Evolutionary conservation across 1,140 invertebrate genomes (phyloP).

Genomic region (Calycopis cecrops): DNA sequence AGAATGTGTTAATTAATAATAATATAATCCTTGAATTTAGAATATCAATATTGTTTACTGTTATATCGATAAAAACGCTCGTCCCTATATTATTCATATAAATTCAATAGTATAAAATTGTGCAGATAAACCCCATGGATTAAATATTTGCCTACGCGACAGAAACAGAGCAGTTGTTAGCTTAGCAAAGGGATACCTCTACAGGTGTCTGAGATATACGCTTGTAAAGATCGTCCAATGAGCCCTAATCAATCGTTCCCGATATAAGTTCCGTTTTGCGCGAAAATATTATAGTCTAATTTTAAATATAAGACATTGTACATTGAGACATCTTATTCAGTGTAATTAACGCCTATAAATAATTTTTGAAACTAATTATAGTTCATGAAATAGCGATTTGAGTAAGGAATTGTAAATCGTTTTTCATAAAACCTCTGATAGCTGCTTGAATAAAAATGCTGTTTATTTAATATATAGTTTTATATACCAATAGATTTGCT

Average conservation of each 20-base stretch:
- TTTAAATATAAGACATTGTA: slow-evolving; percentile 39
- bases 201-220: slow-evolving; percentile 67
- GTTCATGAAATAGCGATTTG: slow-evolving; percentile 37
- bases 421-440: slow-evolving; percentile 31
- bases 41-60: no score
- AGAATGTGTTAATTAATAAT: no score
- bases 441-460: slow-evolving; percentile 27
- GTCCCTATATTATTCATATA: background rate
- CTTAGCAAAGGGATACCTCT: slow-evolving; percentile 53
- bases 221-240: slow-evolving; percentile 69
- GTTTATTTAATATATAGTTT: slow-evolving; percentile 33
- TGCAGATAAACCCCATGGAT: background rate
- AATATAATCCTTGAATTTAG: no score
- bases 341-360: slow-evolving; percentile 41
- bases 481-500: slow-evolving; percentile 37
- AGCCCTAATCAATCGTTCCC: slow-evolving; percentile 40
- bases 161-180: slow-evolving; percentile 34
- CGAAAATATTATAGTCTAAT: slow-evolving; percentile 29
- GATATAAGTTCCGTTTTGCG: slow-evolving; percentile 34
- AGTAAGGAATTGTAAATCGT: slow-evolving; percentile 35
- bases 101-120: background rate
- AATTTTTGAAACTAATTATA: slow-evolving; percentile 46
- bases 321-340: slow-evolving; percentile 38
- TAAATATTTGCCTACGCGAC: background rate
- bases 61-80: background rate